phyloP scores from a whole-genome alignment of 1,140 invertebrate species.

The Hycleus phaleratus region DNA sequence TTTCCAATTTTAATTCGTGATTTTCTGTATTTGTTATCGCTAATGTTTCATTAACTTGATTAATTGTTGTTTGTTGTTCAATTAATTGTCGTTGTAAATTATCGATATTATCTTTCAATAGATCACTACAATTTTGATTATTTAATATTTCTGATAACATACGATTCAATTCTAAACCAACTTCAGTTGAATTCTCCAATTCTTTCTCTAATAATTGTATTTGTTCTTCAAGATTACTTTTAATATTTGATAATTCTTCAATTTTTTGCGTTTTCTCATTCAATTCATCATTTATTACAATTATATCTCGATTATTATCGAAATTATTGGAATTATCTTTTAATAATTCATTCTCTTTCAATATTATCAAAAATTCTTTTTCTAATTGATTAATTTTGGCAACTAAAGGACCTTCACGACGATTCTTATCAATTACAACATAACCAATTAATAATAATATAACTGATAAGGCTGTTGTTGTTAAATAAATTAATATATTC shows the following conservation, averaged over 20 bases:
- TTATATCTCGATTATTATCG: conserved; percentile 39
- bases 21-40: conserved; percentile 47
- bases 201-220: conserved; percentile 53
- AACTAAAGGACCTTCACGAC: conserved; percentile 52
- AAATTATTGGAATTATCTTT: conserved; percentile 45
- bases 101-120: conserved; percentile 51
- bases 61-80: conserved; percentile 51
- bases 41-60: conserved; percentile 43
- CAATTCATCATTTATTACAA: conserved; percentile 44
- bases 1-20: conserved; percentile 44
- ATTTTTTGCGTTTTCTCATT: conserved; percentile 53
- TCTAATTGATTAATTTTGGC: conserved; percentile 55
- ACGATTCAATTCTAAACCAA: conserved; percentile 55
- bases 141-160: conserved; percentile 57
- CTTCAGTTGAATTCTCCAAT: conserved; percentile 55
- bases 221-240: conserved; percentile 46
- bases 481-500: conserved; percentile 32
- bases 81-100: conserved; percentile 53
- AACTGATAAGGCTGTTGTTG: conserved; percentile 58
- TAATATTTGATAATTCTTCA: conserved; percentile 36
- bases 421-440: conserved; percentile 66
- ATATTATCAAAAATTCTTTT: conserved; percentile 45
- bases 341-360: conserved; percentile 57
- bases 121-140: conserved; percentile 51
- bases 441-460: conserved; percentile 67